A percentile compares a stretch with the other conserved stretches of the same genome.
These are phyloP conservation scores for Mesocricetus auratus DNA, from an alignment of 2,113 vertebrate genomes.

Conservation along the genomic window DNA sequence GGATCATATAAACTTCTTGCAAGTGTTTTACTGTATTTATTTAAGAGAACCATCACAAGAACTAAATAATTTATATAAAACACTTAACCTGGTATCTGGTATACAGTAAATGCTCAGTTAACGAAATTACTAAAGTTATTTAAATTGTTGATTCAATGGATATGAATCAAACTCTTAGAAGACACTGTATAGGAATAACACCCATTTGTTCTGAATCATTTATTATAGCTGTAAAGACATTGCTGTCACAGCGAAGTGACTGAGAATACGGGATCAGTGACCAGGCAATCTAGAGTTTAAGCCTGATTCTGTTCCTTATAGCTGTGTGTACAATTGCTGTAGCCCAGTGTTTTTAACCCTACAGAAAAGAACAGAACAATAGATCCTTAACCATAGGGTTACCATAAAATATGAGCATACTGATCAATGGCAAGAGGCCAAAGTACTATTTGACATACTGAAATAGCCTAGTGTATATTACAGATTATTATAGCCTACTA, in stretches of 20 bases:
- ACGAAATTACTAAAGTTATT: slow-evolving; percentile 20
- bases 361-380: slow-evolving; percentile 29
- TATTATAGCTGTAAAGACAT: slow-evolving; percentile 1
- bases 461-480: slow-evolving; percentile 36
- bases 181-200: background rate
- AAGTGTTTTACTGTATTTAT: slow-evolving; percentile 39
- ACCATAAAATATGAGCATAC: background rate
- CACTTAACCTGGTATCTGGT: background rate
- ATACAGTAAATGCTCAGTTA: slow-evolving; percentile 45
- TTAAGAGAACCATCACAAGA: slow-evolving; percentile 11
- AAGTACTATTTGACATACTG: background rate
- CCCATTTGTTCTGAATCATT: slow-evolving; percentile 24
- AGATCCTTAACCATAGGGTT: background rate
- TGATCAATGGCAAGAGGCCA: background rate
- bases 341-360: slow-evolving; percentile 24
- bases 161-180: background rate
- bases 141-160: slow-evolving; percentile 34
- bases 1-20: background rate
- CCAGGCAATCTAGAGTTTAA: slow-evolving; percentile 3
- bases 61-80: slow-evolving; percentile 44
- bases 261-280: background rate
- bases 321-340: background rate
- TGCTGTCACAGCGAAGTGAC: background rate
- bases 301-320: background rate
- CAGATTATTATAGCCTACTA: background rate